phyloP scores from a whole-genome alignment of 1,140 invertebrate genomes.

The Neodiprion lecontei region DNA sequence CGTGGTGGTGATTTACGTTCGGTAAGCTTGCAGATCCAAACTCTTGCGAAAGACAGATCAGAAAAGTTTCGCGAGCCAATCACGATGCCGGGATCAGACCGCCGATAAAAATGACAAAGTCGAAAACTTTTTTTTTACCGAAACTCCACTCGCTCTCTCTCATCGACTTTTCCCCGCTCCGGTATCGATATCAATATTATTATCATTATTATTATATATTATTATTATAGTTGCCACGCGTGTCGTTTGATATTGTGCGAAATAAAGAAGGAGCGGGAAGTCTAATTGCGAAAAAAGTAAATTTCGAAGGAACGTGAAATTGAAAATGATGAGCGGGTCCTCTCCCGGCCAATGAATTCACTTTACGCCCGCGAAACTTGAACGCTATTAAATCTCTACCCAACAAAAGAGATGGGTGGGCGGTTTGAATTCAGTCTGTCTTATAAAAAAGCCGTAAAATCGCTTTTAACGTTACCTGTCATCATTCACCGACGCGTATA shows the following conservation, averaged over 20 bases:
- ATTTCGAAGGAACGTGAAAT: too few relatives aligned
- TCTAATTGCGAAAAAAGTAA: too few relatives aligned
- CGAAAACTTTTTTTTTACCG: slow-evolving; percentile 41
- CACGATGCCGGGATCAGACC: slow-evolving; percentile 44
- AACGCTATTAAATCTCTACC: too few relatives aligned
- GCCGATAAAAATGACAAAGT: slow-evolving; percentile 60
- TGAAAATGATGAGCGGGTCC: too few relatives aligned
- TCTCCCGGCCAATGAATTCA: too few relatives aligned
- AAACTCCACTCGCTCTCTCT: slow-evolving; percentile 11
- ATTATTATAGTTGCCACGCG: too few relatives aligned
- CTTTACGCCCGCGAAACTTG: too few relatives aligned
- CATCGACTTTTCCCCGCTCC: too few relatives aligned
- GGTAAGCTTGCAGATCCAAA: slow-evolving; percentile 14
- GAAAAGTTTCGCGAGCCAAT: slow-evolving; percentile 55
- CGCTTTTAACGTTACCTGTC: neutral
- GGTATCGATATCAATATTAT: too few relatives aligned
- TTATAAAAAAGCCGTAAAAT: neutral
- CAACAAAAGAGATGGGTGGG: neutral
- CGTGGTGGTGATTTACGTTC: neutral
- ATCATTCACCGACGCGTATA: neutral
- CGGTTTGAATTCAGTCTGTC: neutral
- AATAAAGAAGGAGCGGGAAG: too few relatives aligned
- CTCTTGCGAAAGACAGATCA: slow-evolving; percentile 48
- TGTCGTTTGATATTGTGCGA: too few relatives aligned
- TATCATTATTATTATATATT: too few relatives aligned